Evolutionary conservation across 2,797 vertebrate species (phyloP).

Genomic region (Ptychadena robeensis): DNA sequence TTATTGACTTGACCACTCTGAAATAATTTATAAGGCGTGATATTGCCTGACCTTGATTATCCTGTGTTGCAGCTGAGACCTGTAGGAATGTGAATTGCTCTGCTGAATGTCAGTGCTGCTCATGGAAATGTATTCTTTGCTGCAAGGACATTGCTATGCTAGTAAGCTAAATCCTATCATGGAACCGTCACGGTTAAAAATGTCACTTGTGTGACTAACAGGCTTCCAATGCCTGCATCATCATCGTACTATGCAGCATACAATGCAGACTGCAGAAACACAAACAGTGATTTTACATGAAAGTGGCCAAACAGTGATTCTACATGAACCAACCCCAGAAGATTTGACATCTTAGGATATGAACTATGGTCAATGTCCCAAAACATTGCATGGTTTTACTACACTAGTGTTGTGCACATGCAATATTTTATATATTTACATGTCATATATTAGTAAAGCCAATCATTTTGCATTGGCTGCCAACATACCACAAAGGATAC

Average conservation of each 20-base stretch:
- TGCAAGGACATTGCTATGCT: slow-evolving; percentile 40
- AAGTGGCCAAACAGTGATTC: no score
- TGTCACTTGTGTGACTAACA: slow-evolving; percentile 26
- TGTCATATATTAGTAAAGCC: no score
- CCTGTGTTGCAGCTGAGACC: slow-evolving; percentile 27
- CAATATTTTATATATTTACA: not conserved
- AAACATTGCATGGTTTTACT: not conserved
- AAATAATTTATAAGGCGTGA: slow-evolving; percentile 58
- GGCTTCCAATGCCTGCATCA: slow-evolving; percentile 19
- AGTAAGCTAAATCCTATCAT: slow-evolving; percentile 34
- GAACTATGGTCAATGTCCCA: no score
- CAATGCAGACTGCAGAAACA: not conserved
- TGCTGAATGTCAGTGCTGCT: slow-evolving; percentile 12
- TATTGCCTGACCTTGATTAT: slow-evolving; percentile 51
- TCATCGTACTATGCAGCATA: not conserved
- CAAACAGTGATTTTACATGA: not conserved
- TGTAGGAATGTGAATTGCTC: slow-evolving; percentile 22
- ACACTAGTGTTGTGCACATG: not conserved
- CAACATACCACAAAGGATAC: no score
- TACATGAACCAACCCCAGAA: no score
- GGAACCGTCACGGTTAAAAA: slow-evolving; percentile 19
- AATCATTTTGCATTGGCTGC: no score
- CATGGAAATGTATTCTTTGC: slow-evolving; percentile 15
- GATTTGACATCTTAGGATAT: no score
- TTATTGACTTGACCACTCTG: slow-evolving; percentile 52